These are phyloP conservation scores for Emydocephalus ijimae DNA, from an alignment of 2,113 vertebrate species.

Conservation along the genomic window DNA sequence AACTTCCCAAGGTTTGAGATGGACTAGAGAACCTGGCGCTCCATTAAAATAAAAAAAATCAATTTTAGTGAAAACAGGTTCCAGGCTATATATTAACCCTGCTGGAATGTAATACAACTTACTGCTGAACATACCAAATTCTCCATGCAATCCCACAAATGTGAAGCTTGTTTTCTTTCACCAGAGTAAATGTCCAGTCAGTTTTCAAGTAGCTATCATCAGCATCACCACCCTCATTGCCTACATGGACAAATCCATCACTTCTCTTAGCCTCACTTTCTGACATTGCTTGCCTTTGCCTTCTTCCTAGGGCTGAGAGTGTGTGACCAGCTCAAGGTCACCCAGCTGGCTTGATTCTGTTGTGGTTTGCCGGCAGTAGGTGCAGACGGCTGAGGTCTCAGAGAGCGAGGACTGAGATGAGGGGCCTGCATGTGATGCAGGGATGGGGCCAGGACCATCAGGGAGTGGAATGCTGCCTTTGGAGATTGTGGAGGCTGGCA, in stretches of 20 bases:
- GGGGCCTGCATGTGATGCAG: too few relatives aligned
- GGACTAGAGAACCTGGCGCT: background rate
- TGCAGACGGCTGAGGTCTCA: too few relatives aligned
- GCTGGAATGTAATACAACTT: background rate
- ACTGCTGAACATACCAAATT: background rate
- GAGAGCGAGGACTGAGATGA: too few relatives aligned
- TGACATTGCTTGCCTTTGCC: background rate
- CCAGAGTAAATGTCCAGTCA: background rate
- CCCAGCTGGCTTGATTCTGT: background rate
- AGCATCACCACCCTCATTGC: background rate
- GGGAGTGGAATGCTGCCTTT: too few relatives aligned
- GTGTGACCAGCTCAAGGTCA: background rate
- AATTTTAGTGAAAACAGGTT: background rate
- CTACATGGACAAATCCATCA: background rate
- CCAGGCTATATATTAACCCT: conserved; percentile 2
- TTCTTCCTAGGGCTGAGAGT: background rate
- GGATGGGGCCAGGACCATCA: too few relatives aligned
- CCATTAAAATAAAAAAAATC: background rate
- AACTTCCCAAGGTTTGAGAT: background rate
- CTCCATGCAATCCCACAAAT: background rate
- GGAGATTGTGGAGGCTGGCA: too few relatives aligned
- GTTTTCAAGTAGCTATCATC: background rate
- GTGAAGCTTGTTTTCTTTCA: background rate
- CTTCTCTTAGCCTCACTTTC: background rate
- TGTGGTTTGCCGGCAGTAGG: too few relatives aligned